These are phyloP conservation scores for Muscicapa comitata DNA, from an alignment of 2,797 vertebrate species.

Conservation along the genomic window DNA sequence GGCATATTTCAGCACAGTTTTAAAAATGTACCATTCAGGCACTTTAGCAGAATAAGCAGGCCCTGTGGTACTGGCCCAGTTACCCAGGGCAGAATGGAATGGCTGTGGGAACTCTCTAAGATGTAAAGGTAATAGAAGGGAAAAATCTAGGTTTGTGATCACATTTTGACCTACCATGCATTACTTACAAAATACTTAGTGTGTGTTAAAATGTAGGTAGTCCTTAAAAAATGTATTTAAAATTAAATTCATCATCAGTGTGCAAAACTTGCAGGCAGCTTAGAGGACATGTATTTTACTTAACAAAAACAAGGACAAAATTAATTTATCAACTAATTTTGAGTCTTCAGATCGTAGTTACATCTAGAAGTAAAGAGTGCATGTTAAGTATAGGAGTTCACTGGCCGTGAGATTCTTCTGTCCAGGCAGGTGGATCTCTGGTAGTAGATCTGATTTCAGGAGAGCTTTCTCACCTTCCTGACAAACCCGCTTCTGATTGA, in stretches of 20 bases:
- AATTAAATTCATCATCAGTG: background rate
- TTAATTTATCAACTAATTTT: background rate
- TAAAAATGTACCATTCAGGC: background rate
- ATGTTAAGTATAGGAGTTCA: background rate
- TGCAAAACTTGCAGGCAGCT: background rate
- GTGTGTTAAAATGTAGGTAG: background rate
- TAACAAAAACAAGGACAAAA: background rate
- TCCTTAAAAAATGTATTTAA: background rate
- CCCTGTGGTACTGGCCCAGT: background rate
- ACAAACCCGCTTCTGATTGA: constrained; percentile 20
- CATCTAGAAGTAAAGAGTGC: background rate
- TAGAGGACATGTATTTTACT: background rate
- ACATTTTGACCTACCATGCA: background rate
- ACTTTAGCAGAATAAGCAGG: background rate
- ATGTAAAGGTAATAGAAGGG: background rate
- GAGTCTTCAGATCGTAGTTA: background rate
- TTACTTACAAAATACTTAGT: background rate
- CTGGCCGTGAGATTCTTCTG: background rate
- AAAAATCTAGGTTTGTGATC: background rate
- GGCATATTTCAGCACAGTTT: background rate
- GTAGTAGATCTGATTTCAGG: background rate
- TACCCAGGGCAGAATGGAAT: background rate
- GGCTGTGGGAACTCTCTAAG: background rate
- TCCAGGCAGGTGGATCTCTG: background rate
- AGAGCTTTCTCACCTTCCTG: constrained; percentile 27